Evolutionary conservation across 2,113 vertebrate genomes (phyloP), one percentile per base, ranked within the genome.

Genomic region (Tichodroma muraria): DNA sequence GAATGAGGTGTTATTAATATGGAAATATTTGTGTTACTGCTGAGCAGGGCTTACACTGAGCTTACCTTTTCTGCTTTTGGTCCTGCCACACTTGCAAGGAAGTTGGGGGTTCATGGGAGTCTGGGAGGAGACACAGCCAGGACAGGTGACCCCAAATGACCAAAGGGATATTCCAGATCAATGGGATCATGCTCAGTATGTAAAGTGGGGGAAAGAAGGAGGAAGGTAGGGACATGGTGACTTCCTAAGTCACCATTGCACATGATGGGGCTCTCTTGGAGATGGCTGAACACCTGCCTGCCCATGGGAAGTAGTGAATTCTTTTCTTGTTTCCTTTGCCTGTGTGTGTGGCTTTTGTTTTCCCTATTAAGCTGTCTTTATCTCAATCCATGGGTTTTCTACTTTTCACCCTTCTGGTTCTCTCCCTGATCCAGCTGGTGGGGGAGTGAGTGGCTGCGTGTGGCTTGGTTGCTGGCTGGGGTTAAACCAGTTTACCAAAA

Each of bases 1-100:
- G 24, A 69, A 25, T 0, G 0, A 45, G 15, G 9, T 21, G 9
- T 15, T 60, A 33, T 28, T 16, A 44, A 22, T 11, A 30, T 2
- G 42, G 37, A 54, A 13, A 27, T 10, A 6, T 5, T 45, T 33
- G 33, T 53, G 33, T 35, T 53, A 18, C 23, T 68, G 16, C 25
- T 89, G 16, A 66, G 13, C 11, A 35, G 28, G 8, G 8, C 13
- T 45, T 68, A 52, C 16, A 68, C 19, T 38, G 28, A 60, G 5
- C 28, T n/a, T 16, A 4, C 9, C 6, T 47, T 52, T 59, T 24
- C 19, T 59, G 37, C 12, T 66, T 72, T 42, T 25, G 2, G 5
- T 19, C 31, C 15, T 52, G 33, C 19, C 60, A n/a, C 37, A 13
- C 6, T 24, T 31, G 17, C 0, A 0, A 72, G 22, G 22, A 80